These are phyloP conservation scores for Tuberolachnus salignus DNA, from an alignment of 2,888 invertebrate species.

Conservation along the genomic window DNA sequence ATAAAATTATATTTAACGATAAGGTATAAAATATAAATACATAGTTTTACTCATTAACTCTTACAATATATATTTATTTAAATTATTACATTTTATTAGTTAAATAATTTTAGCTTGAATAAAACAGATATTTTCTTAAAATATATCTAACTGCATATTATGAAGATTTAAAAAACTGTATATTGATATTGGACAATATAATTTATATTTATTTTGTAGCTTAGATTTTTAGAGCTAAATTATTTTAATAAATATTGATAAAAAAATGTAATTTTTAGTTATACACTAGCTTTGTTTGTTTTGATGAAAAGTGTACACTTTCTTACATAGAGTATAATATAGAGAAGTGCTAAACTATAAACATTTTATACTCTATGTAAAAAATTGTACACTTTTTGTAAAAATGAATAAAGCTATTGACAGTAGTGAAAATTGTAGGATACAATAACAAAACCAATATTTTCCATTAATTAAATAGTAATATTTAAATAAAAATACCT, in stretches of 20 bases:
- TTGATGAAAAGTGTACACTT: too few relatives aligned
- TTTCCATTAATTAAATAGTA: background rate
- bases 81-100: background rate
- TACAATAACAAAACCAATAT: background rate
- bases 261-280: too few relatives aligned
- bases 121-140: background rate
- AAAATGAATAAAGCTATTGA: too few relatives aligned
- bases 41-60: background rate
- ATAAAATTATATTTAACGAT: slow-evolving; percentile 29
- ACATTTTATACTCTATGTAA: too few relatives aligned
- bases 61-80: background rate
- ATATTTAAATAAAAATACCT: background rate
- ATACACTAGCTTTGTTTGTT: too few relatives aligned
- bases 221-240: slow-evolving; percentile 47
- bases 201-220: slow-evolving; percentile 43
- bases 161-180: background rate
- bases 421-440: too few relatives aligned
- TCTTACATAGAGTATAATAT: too few relatives aligned
- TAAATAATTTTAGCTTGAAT: background rate
- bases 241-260: slow-evolving; percentile 3
- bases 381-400: too few relatives aligned
- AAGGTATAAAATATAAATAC: background rate
- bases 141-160: background rate
- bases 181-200: slow-evolving; percentile 29
- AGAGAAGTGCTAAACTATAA: too few relatives aligned